Conservation (phyloP, 2,888 invertebrate species). For the Watsonalla cultraria region DNA sequence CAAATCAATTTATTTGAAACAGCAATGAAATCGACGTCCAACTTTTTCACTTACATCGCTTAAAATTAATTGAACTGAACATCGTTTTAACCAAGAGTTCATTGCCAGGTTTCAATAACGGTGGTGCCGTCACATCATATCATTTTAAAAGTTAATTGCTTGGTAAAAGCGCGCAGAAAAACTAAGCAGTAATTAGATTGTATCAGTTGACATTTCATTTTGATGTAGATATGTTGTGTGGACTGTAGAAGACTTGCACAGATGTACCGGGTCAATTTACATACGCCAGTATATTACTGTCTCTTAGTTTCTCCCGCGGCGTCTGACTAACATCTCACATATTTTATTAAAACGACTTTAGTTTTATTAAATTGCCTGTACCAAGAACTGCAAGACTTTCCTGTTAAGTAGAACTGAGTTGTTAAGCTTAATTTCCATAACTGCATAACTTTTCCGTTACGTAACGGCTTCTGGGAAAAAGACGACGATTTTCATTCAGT, state of each 20-base stretch:
- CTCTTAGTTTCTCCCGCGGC: slow-evolving; percentile 20
- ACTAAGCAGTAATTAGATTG: slow-evolving; percentile 27
- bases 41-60: neutral
- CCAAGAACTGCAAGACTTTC: slow-evolving; percentile 42
- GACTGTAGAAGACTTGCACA: slow-evolving; percentile 3
- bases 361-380: slow-evolving; percentile 37
- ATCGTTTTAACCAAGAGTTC: slow-evolving; percentile 1
- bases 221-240: slow-evolving; percentile 14
- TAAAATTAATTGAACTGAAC: neutral
- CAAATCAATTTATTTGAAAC: neutral
- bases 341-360: slow-evolving; percentile 34
- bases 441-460: slow-evolving; percentile 44
- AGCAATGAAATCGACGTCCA: neutral
- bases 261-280: slow-evolving; percentile 21
- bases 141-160: slow-evolving; percentile 4
- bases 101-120: slow-evolving; percentile 5
- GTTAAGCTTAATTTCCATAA: slow-evolving; percentile 24
- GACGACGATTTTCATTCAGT: slow-evolving; percentile 36
- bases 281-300: slow-evolving; percentile 12
- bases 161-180: slow-evolving; percentile 17
- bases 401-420: slow-evolving; percentile 30
- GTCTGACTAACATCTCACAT: slow-evolving; percentile 35
- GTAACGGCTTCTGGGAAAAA: slow-evolving; percentile 35
- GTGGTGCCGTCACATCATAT: slow-evolving; percentile 1
- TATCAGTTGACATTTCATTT: slow-evolving; percentile 39